Percentiles rank a stretch among this genome's conserved stretches.
Conservation (phyloP, 2,888 invertebrate genomes). For the Aleiodes alternator region DNA sequence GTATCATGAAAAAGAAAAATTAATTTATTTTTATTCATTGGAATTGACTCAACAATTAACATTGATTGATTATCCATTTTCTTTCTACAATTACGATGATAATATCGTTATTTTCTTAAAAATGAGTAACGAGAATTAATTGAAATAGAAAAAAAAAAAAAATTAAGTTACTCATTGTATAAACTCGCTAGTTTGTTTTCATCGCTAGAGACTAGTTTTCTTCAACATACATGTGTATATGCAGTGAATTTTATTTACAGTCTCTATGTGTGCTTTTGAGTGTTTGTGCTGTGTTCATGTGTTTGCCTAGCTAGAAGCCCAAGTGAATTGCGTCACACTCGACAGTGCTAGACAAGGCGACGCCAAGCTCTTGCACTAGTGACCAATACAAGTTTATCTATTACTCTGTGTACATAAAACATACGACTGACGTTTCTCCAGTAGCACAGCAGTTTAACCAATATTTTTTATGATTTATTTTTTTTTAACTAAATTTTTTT, state of each 20-base stretch:
- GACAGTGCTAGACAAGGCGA: slow-evolving; percentile 67
- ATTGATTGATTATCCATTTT: neutral
- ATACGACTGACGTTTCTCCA: slow-evolving; percentile 21
- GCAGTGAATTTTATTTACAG: slow-evolving; percentile 49
- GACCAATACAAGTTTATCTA: slow-evolving; percentile 59
- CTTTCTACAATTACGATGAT: neutral
- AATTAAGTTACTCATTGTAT: slow-evolving; percentile 22
- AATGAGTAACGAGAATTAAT: neutral
- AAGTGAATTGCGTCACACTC: slow-evolving; percentile 64
- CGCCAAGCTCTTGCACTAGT: slow-evolving; percentile 63
- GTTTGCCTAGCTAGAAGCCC: slow-evolving; percentile 43
- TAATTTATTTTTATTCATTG: neutral
- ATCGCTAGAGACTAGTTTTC: slow-evolving; percentile 36
- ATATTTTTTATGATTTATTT: slow-evolving; percentile 1
- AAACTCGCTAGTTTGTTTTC: slow-evolving; percentile 39
- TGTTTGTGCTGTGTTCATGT: slow-evolving; percentile 22
- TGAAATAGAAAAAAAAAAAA: neutral
- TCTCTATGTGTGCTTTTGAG: slow-evolving; percentile 46
- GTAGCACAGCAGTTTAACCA: slow-evolving; percentile 22
- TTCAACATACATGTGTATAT: slow-evolving; percentile 10
- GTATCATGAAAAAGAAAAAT: neutral
- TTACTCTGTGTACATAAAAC: slow-evolving; percentile 48
- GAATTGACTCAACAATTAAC: slow-evolving; percentile 18
- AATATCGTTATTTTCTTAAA: slow-evolving; percentile 7
- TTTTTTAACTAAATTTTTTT: slow-evolving; percentile 19